phyloP scores from a whole-genome alignment of 2,888 invertebrate genomes.

The Hyposoter dolosus region DNA sequence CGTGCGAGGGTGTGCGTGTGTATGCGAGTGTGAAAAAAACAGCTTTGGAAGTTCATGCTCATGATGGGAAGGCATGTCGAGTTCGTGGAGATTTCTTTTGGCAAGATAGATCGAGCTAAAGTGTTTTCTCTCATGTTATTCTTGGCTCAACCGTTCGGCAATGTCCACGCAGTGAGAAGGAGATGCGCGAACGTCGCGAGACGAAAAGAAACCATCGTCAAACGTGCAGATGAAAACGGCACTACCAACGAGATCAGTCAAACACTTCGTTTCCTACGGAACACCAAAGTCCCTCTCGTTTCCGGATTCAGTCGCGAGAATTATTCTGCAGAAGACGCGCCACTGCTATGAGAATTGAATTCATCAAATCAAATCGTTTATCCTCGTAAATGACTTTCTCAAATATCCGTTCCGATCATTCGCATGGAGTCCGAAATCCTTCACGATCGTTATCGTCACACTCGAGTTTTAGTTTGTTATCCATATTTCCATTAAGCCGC shows the following conservation, averaged over 20 bases:
- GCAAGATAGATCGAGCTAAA: slow-evolving; percentile 83
- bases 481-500: not conserved
- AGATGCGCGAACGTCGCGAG: slow-evolving; percentile 55
- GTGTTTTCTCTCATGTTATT: slow-evolving; percentile 81
- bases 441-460: not conserved
- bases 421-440: not conserved
- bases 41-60: not conserved
- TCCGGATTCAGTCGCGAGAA: slow-evolving; percentile 37
- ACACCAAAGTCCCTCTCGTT: slow-evolving; percentile 49
- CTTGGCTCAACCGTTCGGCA: slow-evolving; percentile 76
- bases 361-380: not conserved
- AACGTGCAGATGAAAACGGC: slow-evolving; percentile 46
- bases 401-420: not conserved
- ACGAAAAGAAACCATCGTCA: slow-evolving; percentile 52
- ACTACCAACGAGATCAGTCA: slow-evolving; percentile 66
- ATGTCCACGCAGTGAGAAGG: slow-evolving; percentile 68
- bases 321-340: not conserved
- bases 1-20: not conserved
- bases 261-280: slow-evolving; percentile 71
- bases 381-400: no score
- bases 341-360: not conserved
- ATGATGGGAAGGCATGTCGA: slow-evolving; percentile 5
- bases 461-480: not conserved
- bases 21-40: not conserved
- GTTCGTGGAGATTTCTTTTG: slow-evolving; percentile 76